A percentile compares a stretch with the other conserved stretches of the same genome.
phyloP scores from a whole-genome alignment of 2,888 invertebrate genomes.

The Drosophila setosimentum region DNA sequence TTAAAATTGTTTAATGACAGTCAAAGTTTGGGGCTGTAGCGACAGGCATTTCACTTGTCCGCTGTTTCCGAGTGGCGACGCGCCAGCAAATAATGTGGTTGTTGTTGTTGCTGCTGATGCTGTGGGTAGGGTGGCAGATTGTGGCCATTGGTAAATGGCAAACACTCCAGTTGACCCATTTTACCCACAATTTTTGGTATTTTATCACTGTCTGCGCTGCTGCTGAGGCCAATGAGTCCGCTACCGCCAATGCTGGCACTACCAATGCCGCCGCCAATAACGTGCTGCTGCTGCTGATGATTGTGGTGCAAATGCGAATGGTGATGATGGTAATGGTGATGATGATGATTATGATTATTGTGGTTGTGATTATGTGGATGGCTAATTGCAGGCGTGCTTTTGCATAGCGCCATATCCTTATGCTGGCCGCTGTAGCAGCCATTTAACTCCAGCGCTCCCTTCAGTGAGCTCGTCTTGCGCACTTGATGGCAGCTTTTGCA shows the following conservation, averaged over 20 bases:
- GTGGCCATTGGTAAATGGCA: constrained; percentile 71
- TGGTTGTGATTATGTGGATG: constrained; percentile 45
- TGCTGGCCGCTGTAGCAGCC: constrained; percentile 35
- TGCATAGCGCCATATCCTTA: constrained; percentile 71
- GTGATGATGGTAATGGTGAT: constrained; percentile 44
- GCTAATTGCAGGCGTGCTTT: constrained; percentile 79
- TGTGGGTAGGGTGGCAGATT: constrained; percentile 45
- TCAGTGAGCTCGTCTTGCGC: constrained; percentile 82
- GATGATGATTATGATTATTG: constrained; percentile 46
- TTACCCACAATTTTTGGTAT: constrained; percentile 86
- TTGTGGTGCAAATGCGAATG: constrained; percentile 49
- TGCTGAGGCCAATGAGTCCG: constrained; percentile 57
- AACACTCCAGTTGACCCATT: constrained; percentile 82
- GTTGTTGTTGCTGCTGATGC: constrained; percentile 37
- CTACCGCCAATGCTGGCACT: constrained; percentile 70
- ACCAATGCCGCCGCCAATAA: constrained; percentile 66
- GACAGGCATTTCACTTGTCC: constrained; percentile 52
- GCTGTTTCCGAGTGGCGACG: constrained; percentile 82
- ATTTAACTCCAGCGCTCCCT: constrained; percentile 74
- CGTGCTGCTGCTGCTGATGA: constrained; percentile 44
- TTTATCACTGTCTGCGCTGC: constrained; percentile 83
- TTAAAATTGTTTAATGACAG: constrained; percentile 39
- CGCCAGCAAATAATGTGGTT: constrained; percentile 61
- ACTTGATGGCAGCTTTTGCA: constrained; percentile 81
- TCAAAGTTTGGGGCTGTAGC: constrained; percentile 12